phyloP scores from a whole-genome alignment of 2,888 invertebrate species.

The Nephrocerus scutellatus region DNA sequence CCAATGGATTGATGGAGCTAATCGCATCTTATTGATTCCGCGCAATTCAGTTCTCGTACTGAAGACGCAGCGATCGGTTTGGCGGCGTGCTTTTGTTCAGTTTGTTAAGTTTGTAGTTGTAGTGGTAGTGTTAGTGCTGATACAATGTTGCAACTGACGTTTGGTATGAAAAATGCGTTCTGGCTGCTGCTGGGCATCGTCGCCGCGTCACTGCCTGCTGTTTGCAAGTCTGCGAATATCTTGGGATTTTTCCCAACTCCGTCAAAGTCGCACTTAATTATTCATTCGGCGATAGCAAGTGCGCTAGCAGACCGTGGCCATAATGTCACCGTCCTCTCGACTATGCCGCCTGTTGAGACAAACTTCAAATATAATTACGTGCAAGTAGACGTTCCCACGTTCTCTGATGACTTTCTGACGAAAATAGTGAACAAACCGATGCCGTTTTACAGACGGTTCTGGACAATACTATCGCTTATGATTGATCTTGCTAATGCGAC shows the following conservation, averaged over 20 bases:
- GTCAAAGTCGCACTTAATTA: conserved; percentile 36
- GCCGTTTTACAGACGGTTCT: conserved; percentile 21
- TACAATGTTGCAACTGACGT: too few relatives aligned
- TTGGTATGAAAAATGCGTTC: too few relatives aligned
- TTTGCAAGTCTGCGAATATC: too few relatives aligned
- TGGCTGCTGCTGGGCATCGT: too few relatives aligned
- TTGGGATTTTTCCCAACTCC: conserved; percentile 35
- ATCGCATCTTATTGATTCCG: too few relatives aligned
- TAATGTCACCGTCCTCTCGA: conserved; percentile 35
- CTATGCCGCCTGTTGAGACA: conserved; percentile 23
- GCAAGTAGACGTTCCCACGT: conserved; percentile 18
- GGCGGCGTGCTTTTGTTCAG: too few relatives aligned
- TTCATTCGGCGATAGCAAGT: conserved; percentile 34
- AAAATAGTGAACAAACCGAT: conserved; percentile 21
- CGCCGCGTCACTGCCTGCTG: too few relatives aligned
- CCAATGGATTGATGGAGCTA: too few relatives aligned
- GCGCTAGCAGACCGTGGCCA: conserved; percentile 36
- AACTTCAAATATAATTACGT: conserved; percentile 28
- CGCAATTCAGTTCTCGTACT: too few relatives aligned
- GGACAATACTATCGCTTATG: conserved; percentile 9
- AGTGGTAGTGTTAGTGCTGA: too few relatives aligned
- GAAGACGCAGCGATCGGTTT: too few relatives aligned
- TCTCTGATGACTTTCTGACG: conserved; percentile 15
- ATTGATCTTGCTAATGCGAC: conserved; percentile 21
- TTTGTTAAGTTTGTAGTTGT: too few relatives aligned